phyloP scores from a whole-genome alignment of 1,140 invertebrate genomes.

The Drosophila kepulauana region DNA sequence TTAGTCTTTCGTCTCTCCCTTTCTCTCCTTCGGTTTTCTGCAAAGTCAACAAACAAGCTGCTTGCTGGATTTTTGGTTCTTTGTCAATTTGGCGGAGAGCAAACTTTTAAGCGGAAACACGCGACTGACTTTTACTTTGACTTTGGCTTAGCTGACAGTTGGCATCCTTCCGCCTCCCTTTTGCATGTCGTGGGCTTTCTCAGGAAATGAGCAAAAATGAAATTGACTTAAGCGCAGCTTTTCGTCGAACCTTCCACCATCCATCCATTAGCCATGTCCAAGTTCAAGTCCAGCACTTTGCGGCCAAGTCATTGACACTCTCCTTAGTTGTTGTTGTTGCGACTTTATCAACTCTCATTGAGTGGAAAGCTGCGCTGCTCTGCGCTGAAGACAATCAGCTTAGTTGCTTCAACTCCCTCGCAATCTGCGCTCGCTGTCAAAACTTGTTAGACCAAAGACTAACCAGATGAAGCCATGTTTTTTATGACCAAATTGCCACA shows the following conservation, averaged over 20 bases:
- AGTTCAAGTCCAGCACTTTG: conserved; percentile 17
- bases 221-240: conserved; percentile 69
- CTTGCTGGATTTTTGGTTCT: conserved; percentile 24
- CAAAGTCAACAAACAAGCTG: conserved; percentile 51
- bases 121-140: conserved; percentile 56
- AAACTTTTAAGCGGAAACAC: conserved; percentile 77
- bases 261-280: conserved; percentile 56
- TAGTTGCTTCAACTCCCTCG: conserved; percentile 39
- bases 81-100: conserved; percentile 18
- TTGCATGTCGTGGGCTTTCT: conserved; percentile 6
- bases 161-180: conserved; percentile 4
- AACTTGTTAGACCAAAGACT: conserved; percentile 37
- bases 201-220: conserved; percentile 51
- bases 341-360: conserved; percentile 53
- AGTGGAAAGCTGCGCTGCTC: conserved; percentile 42
- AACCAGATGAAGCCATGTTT: not conserved
- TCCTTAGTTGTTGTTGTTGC: conserved; percentile 15
- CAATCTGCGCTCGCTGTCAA: conserved; percentile 38
- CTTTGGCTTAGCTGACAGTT: conserved; percentile 26
- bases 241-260: conserved; percentile 38
- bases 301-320: conserved; percentile 67
- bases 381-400: conserved; percentile 63
- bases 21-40: not conserved
- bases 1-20: conserved; percentile 39
- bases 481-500: conserved; percentile 18